Percentiles rank a stretch among this genome's conserved stretches.
These are phyloP conservation scores for Pica pica DNA, from an alignment of 2,113 vertebrate species.

Conservation along the genomic window DNA sequence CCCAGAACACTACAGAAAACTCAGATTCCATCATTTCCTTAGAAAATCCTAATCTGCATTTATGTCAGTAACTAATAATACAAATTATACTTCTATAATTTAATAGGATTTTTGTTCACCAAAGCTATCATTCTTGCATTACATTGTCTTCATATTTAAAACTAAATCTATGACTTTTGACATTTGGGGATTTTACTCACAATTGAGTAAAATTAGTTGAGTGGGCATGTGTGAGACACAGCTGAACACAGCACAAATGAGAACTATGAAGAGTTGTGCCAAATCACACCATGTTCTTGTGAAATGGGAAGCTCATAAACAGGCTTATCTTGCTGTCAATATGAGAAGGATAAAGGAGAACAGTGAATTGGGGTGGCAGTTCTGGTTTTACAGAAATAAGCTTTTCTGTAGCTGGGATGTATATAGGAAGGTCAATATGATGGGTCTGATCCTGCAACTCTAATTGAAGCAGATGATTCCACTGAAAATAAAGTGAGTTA, in stretches of 20 bases:
- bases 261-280: not conserved
- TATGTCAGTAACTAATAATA: not conserved
- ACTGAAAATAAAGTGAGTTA: not conserved
- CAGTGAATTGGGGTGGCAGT: not conserved
- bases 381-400: not conserved
- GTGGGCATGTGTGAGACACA: slow-evolving; percentile 36
- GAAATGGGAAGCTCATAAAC: not conserved
- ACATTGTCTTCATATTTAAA: slow-evolving; percentile 8
- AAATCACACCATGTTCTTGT: slow-evolving; percentile 43
- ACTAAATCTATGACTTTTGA: not conserved
- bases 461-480: not conserved
- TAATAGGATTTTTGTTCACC: not conserved
- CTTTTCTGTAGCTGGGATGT: not conserved
- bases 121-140: not conserved
- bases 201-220: slow-evolving; percentile 12
- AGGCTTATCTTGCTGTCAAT: not conserved
- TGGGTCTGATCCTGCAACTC: not conserved
- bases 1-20: not conserved
- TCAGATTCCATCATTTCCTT: not conserved
- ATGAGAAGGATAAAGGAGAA: not conserved
- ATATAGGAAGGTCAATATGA: not conserved
- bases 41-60: not conserved
- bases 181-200: slow-evolving; percentile 30
- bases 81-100: not conserved
- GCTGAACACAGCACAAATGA: slow-evolving; percentile 17